These are phyloP conservation scores for Homalodisca vitripennis DNA, from an alignment of 1,140 invertebrate genomes.

Conservation along the genomic window DNA sequence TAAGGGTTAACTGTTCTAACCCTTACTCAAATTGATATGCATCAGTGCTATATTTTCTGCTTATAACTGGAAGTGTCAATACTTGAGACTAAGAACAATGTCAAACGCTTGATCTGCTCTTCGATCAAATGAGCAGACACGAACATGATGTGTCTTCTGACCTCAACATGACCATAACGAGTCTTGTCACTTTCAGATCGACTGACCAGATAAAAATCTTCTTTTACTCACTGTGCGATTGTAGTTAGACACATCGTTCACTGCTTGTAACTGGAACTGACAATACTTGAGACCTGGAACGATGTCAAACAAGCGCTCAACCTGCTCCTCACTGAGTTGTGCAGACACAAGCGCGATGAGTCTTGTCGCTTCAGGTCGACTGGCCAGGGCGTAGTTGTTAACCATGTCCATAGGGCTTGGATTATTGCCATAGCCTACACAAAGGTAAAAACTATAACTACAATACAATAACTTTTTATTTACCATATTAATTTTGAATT, in stretches of 20 bases:
- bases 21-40: too few species aligned
- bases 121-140: too few species aligned
- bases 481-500: not conserved
- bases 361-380: conserved; percentile 6
- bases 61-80: too few species aligned
- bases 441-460: not conserved
- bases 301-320: conserved; percentile 80
- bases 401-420: conserved; percentile 4
- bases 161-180: too few species aligned
- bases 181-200: too few species aligned
- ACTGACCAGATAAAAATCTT: too few species aligned
- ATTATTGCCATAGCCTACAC: not conserved
- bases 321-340: conserved; percentile 73
- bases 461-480: not conserved
- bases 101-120: too few species aligned
- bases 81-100: too few species aligned
- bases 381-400: conserved; percentile 49
- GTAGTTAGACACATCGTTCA: conserved; percentile 50
- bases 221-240: conserved; percentile 33
- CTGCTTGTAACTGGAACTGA: conserved; percentile 63
- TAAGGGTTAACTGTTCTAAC: too few species aligned
- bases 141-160: too few species aligned
- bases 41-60: too few species aligned
- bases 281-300: conserved; percentile 78
- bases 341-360: conserved; percentile 69